Evolutionary conservation across 2,888 invertebrate species (phyloP).

Genomic region (Yponomeuta evonymella): DNA sequence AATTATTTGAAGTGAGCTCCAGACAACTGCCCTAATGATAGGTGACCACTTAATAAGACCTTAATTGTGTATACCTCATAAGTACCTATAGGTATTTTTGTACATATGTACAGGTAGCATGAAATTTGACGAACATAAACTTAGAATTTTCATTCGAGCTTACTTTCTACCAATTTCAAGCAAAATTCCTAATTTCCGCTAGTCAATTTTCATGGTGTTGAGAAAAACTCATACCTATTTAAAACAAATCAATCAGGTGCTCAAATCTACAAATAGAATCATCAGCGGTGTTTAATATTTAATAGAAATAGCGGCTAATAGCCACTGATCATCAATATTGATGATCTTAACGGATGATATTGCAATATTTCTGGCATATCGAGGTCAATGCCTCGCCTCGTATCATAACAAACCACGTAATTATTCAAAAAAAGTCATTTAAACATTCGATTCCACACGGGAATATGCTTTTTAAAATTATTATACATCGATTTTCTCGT

Average conservation of each 20-base stretch:
- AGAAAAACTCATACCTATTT: no score
- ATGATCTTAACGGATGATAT: neutral
- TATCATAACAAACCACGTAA: slow-evolving; percentile 1
- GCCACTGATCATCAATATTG: neutral
- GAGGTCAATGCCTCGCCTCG: neutral
- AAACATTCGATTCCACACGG: slow-evolving; percentile 22
- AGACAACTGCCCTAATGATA: no score
- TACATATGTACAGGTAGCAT: no score
- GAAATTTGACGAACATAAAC: no score
- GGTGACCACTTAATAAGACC: no score
- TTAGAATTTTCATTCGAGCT: no score
- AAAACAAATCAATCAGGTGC: neutral
- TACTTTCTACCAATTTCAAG: no score
- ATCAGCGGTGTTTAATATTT: neutral
- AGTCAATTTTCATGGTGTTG: no score
- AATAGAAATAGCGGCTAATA: neutral
- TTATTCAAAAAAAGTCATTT: slow-evolving; percentile 16
- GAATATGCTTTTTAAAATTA: slow-evolving; percentile 27
- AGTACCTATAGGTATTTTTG: no score
- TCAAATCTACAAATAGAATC: neutral
- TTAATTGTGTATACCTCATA: no score
- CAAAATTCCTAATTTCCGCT: no score
- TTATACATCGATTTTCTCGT: slow-evolving; percentile 26
- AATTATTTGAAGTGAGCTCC: no score
- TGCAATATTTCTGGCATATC: neutral